Percentiles rank a stretch among this genome's conserved stretches.
Evolutionary conservation across 2,888 invertebrate species (phyloP).

Genomic region (Xanthia icteritia): DNA sequence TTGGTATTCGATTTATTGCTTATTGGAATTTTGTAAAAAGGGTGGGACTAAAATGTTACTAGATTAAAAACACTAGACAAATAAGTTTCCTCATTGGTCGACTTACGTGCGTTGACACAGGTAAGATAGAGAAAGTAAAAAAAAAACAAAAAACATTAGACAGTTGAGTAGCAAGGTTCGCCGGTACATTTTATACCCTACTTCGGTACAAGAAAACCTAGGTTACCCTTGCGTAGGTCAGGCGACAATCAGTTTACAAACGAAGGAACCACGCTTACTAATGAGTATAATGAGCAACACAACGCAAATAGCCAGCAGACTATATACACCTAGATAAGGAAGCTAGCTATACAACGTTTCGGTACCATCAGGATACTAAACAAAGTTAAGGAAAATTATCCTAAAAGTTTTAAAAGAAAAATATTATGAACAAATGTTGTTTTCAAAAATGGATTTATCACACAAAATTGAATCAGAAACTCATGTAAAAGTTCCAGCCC

Average conservation of each 20-base stretch:
- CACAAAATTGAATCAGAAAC: conserved; percentile 56
- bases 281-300: conserved; percentile 13
- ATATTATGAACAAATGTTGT: conserved; percentile 1
- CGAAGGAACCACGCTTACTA: conserved; percentile 25
- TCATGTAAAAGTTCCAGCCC: conserved; percentile 59
- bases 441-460: conserved; percentile 47
- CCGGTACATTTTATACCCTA: not conserved
- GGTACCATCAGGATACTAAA: conserved; percentile 18
- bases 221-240: conserved; percentile 29
- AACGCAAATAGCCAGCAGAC: not conserved
- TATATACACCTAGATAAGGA: conserved; percentile 1
- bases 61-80: not conserved
- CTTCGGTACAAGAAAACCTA: conserved; percentile 21
- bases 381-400: conserved; percentile 22
- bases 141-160: not conserved
- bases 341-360: not conserved
- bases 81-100: too few species aligned
- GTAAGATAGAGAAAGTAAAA: not conserved
- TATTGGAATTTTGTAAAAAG: not conserved
- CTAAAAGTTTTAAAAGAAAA: conserved; percentile 15
- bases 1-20: not conserved
- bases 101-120: not conserved
- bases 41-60: not conserved
- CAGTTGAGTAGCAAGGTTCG: not conserved
- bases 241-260: conserved; percentile 28